Evolutionary conservation across 2,888 invertebrate genomes (phyloP).

Genomic region (Helleia helle): DNA sequence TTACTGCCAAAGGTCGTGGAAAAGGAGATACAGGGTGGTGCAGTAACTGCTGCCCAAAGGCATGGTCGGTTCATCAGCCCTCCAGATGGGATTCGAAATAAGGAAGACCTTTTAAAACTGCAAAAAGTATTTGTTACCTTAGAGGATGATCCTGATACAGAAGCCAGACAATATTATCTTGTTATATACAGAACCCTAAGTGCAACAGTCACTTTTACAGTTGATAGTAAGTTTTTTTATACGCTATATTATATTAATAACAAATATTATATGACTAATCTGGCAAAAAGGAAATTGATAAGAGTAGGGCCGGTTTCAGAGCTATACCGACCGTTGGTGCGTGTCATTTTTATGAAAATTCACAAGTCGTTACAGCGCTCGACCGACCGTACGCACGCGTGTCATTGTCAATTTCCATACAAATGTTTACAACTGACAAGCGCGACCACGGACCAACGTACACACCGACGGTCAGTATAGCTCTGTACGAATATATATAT

Average conservation of each 20-base stretch:
- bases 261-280: background rate
- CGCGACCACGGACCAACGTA: too few species aligned
- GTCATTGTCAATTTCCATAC: too few species aligned
- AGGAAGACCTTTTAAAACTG: slow-evolving; percentile 74
- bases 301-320: too few species aligned
- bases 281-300: background rate
- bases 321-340: too few species aligned
- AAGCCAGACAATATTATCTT: slow-evolving; percentile 79
- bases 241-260: too few species aligned
- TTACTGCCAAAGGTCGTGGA: slow-evolving; percentile 85
- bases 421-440: too few species aligned
- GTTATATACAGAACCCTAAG: slow-evolving; percentile 89
- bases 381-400: too few species aligned
- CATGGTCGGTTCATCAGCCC: slow-evolving; percentile 65
- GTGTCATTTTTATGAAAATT: too few species aligned
- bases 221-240: slow-evolving; percentile 81
- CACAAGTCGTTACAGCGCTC: too few species aligned
- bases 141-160: slow-evolving; percentile 55
- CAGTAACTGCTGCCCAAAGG: slow-evolving; percentile 64
- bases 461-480: too few species aligned
- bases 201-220: slow-evolving; percentile 88
- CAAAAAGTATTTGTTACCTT: slow-evolving; percentile 81
- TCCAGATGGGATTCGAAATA: slow-evolving; percentile 48
- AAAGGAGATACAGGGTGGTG: slow-evolving; percentile 81
- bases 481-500: too few species aligned